A percentile compares a stretch with the other conserved stretches of the same genome.
Conservation (phyloP, 2,888 invertebrate species). For the Trissolcus japonicus region DNA sequence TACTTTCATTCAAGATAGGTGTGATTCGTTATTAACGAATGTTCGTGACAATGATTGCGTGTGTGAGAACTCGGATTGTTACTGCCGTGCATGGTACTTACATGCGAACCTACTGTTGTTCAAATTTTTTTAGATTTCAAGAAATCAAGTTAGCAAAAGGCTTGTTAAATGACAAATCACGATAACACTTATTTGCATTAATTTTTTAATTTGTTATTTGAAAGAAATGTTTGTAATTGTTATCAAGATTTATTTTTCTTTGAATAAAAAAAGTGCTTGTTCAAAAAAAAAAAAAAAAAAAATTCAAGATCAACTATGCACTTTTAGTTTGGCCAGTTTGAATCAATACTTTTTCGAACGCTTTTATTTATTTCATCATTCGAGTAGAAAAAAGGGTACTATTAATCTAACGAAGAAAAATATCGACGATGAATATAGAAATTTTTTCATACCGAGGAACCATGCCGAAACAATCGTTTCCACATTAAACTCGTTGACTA, state of each 20-base stretch:
- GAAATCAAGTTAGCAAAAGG: conserved; percentile 25
- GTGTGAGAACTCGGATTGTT: conserved; percentile 49
- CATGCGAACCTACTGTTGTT: conserved; percentile 34
- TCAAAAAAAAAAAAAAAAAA: too few relatives aligned
- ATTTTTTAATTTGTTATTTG: not conserved
- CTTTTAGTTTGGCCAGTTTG: too few relatives aligned
- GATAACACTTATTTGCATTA: conserved; percentile 14
- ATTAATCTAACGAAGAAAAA: too few relatives aligned
- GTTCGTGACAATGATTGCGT: conserved; percentile 53
- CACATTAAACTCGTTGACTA: conserved; percentile 19
- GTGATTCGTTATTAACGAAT: conserved; percentile 51
- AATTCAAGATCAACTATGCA: too few relatives aligned
- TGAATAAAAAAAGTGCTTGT: too few relatives aligned
- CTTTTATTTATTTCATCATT: too few relatives aligned
- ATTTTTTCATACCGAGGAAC: conserved; percentile 12
- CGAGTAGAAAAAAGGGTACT: too few relatives aligned
- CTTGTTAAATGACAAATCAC: conserved; percentile 44
- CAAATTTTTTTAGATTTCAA: conserved; percentile 40
- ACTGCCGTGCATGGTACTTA: conserved; percentile 15
- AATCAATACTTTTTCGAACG: too few relatives aligned
- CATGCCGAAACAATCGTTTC: conserved; percentile 27
- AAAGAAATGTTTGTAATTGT: too few relatives aligned
- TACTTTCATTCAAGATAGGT: conserved; percentile 51
- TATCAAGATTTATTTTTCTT: too few relatives aligned
- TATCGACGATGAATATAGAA: conserved; percentile 1